phyloP scores from a whole-genome alignment of 92 coral and sea anemone species.

The Porites lobata region DNA sequence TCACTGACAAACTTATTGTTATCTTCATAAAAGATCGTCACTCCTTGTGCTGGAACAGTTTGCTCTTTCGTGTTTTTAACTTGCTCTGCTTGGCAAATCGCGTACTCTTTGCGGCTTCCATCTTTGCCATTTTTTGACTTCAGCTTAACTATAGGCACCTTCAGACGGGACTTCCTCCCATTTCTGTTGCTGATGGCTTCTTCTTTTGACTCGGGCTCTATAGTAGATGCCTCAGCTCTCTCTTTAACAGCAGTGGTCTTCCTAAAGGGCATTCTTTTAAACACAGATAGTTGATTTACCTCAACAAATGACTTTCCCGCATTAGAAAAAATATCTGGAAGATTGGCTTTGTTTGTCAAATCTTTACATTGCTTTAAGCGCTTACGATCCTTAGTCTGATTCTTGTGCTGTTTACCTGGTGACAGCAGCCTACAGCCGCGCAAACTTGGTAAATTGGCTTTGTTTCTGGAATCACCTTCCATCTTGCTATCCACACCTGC shows the following conservation, averaged over 20 bases:
- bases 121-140: conserved; percentile 7
- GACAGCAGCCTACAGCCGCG: neutral
- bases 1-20: too few species aligned
- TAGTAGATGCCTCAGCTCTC: too few species aligned
- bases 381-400: neutral
- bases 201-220: neutral
- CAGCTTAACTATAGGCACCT: neutral
- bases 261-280: neutral
- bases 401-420: neutral
- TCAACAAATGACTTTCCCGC: conserved; percentile 27
- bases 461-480: neutral
- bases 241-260: neutral
- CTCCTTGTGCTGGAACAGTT: neutral
- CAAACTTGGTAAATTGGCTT: neutral
- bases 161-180: neutral
- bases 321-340: conserved; percentile 28
- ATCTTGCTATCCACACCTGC: neutral
- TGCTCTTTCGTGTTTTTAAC: neutral
- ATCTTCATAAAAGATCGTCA: neutral
- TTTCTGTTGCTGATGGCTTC: neutral
- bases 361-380: neutral
- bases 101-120: neutral
- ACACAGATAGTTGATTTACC: conserved; percentile 3
- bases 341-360: neutral
- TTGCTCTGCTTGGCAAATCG: neutral